Evolutionary conservation across 1,140 invertebrate species (phyloP), one percentile per base, ranked within the genome.

Genomic region (Drosophila fuyamai): DNA sequence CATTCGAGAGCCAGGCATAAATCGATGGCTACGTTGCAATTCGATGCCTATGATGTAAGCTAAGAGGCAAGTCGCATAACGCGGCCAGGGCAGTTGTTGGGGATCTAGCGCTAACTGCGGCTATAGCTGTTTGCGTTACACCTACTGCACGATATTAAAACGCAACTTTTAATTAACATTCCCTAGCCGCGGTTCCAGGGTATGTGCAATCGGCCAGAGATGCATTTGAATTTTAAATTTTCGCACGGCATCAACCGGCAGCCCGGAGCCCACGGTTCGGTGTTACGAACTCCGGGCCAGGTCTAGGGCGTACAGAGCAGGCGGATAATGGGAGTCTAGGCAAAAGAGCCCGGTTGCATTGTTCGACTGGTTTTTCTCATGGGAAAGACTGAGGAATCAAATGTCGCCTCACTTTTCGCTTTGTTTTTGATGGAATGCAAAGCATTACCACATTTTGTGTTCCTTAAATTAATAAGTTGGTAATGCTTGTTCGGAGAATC

Each of bases 161-260:
- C 47, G 57, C 43, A 59, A 40, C 32, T 59, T 48, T 50, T 65
- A 80, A 80, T 80, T 80, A 75, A 80, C 58, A 75, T 79, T 78
- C 53, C 53, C 38, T 36, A 60, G 35, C 32, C 14, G 35, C 29
- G 36, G 43, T 62, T 27, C 27, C 47, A 29, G 35, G 38, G 62
- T 32, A 59, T 38, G 43, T 32, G 74, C 56, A 71, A 35, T 35
- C 41, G 32, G 18, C 38, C 16, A 27, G 27, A 59, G 54, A 50
- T 58, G 56, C 43, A 62, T 78, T 79, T 78, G 38, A 78, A 72
- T 36, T 72, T 59, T 5, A 48, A 48, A 78, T 71, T 44, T 67
- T 79, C 65, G 67, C 67, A 71, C 65, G 51, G 51, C 36, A 43
- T 14, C 14, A 6, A 16, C 10, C 12, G 57, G 4, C 9, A 4